Evolutionary conservation across 2,797 vertebrate species (phyloP), one percentile per base, ranked within the genome.

Genomic region (Typhlichthys subterraneus): DNA sequence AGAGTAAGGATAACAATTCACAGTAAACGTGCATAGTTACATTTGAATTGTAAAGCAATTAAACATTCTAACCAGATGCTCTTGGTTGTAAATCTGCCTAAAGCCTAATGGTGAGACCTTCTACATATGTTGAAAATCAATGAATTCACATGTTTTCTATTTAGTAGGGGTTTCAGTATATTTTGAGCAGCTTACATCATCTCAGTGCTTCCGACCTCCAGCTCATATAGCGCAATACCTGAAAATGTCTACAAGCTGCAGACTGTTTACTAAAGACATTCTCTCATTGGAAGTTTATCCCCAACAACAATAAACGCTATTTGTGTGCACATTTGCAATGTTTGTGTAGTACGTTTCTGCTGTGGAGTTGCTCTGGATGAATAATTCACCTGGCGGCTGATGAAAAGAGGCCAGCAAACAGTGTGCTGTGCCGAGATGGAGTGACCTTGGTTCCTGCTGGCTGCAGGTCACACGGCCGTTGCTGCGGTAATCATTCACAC

Each of bases 401-500:
- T 87, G 85, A 87, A 90, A 85, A 75, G 82, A 90, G 89, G 86
- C 85, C 86, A 89, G 81, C 38, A 70, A 77, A 84, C 82, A 88
- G 88, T 81, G 82, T 66, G 80, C 81, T 82, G 87, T 77, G 62
- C 79, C 76, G 87, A 90, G 90, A 88, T 89, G 86, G 85, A 84
- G 87, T 92, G 92, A 93, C 92, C 93, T 93, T 94, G 92, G 89
- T 89, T 92, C 88, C 88, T 72, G 87, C 89, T 87, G 90, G 88
- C 89, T 88, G 86, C 85, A 81, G 91, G 93, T 93, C 90, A 88
- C 86, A 84, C 76, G 78, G 89, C 84, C 85, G 83, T 87, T 91
- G 91, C 91, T 81, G 87, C 87, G 89, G 90, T 93, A 92, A 93
- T 94, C 90, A 93, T 92, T 93, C 91, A 94, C 92, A 92, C 89